Conservation (phyloP, 1,140 invertebrate species). For the Sinella curviseta region DNA sequence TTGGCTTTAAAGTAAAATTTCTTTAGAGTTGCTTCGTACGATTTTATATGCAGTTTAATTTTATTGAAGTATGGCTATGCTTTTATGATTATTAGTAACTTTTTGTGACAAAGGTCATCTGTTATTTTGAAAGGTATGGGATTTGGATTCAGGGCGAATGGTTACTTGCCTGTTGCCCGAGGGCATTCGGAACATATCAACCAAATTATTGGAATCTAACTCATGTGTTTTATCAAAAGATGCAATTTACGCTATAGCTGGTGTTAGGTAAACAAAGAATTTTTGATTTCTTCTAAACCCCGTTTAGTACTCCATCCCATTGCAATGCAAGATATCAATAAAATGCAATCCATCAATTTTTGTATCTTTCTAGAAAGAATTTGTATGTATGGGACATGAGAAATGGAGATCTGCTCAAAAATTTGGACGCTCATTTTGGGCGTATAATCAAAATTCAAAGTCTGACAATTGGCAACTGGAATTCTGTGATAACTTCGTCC, state of each 20-base stretch:
- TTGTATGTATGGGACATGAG: slow-evolving; percentile 90
- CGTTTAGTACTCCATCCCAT: neutral
- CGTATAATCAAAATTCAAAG: slow-evolving; percentile 89
- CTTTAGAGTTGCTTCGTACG: neutral
- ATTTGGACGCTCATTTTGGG: slow-evolving; percentile 94
- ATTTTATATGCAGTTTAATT: neutral
- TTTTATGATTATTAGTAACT: neutral
- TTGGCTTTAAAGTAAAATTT: slow-evolving; percentile 56
- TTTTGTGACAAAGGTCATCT: neutral
- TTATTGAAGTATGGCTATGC: neutral
- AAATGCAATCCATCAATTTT: slow-evolving; percentile 4
- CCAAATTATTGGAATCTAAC: slow-evolving; percentile 82
- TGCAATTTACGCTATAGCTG: slow-evolving; percentile 89
- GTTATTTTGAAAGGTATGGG: slow-evolving; percentile 53
- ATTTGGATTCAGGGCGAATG: slow-evolving; percentile 55
- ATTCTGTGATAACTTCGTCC: slow-evolving; percentile 91
- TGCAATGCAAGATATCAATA: neutral
- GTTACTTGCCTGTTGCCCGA: slow-evolving; percentile 78
- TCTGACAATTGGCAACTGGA: slow-evolving; percentile 83
- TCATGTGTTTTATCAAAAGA: slow-evolving; percentile 86
- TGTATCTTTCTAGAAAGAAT: slow-evolving; percentile 74
- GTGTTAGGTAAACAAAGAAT: slow-evolving; percentile 72
- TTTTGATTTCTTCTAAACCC: neutral
- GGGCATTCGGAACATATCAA: slow-evolving; percentile 88
- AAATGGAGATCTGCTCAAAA: slow-evolving; percentile 78